phyloP scores from a whole-genome alignment of 2,113 vertebrate species.

The Formicarius rufipectus region DNA sequence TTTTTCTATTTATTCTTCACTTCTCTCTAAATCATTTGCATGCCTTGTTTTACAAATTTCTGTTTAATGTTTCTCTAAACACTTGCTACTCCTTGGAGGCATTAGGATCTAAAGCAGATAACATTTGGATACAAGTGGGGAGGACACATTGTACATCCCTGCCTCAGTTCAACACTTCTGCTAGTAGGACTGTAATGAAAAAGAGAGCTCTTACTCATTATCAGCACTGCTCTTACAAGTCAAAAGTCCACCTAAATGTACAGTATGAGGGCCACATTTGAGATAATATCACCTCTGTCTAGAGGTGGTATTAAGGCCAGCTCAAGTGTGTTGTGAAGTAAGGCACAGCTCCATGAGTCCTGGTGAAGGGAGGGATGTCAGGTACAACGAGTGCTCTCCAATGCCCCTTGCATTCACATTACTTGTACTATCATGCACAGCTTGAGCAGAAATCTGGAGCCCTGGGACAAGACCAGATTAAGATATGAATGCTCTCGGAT shows the following conservation, averaged over 20 bases:
- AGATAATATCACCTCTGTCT: too few relatives aligned
- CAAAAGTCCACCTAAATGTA: neutral
- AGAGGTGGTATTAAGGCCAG: neutral
- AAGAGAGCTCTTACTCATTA: neutral
- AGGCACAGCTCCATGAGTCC: neutral
- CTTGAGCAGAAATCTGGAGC: neutral
- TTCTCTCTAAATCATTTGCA: neutral
- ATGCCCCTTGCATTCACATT: neutral
- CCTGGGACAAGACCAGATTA: neutral
- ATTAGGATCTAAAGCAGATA: neutral
- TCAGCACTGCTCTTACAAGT: neutral
- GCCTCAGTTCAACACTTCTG: neutral
- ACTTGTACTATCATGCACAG: neutral
- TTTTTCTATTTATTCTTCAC: neutral
- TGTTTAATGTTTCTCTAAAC: constrained; percentile 12
- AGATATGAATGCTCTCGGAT: neutral
- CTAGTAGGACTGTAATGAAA: neutral
- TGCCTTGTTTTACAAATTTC: neutral
- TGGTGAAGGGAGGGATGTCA: neutral
- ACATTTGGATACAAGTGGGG: neutral
- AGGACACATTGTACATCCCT: neutral
- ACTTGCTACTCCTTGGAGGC: neutral
- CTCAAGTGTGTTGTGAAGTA: neutral
- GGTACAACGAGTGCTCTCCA: neutral
- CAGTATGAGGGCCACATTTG: neutral